Percentiles rank a stretch among this genome's conserved stretches.
These are phyloP conservation scores for Philereme vetulata DNA, from an alignment of 2,888 invertebrate genomes.

Conservation along the genomic window DNA sequence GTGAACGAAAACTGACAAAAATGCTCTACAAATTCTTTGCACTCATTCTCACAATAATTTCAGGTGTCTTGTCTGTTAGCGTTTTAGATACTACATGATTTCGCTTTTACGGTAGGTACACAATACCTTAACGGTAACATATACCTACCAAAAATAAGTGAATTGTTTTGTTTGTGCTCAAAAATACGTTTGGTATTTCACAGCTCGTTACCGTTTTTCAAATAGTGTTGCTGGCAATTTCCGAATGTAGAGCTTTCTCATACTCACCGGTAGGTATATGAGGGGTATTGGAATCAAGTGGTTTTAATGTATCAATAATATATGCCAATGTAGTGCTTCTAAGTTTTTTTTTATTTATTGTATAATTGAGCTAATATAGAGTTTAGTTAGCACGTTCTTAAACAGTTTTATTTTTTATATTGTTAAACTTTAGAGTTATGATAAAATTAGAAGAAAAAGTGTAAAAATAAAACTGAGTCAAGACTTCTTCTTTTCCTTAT, in stretches of 20 bases:
- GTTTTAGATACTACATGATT: conserved; percentile 41
- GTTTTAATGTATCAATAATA: too few relatives aligned
- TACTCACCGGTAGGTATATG: not conserved
- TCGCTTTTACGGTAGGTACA: conserved; percentile 44
- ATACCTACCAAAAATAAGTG: conserved; percentile 27
- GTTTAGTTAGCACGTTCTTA: too few relatives aligned
- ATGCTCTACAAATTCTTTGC: conserved; percentile 9
- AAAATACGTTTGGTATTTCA: conserved; percentile 24
- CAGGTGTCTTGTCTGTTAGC: conserved; percentile 22
- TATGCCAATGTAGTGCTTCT: too few relatives aligned
- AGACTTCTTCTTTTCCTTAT: too few relatives aligned
- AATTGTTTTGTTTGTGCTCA: conserved; percentile 27
- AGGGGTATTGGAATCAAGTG: too few relatives aligned
- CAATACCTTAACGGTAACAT: conserved; percentile 42
- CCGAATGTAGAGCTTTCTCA: not conserved
- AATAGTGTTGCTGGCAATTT: not conserved
- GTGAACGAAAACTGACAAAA: not conserved
- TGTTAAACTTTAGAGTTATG: too few relatives aligned
- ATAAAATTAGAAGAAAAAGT: too few relatives aligned
- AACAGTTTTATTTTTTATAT: too few relatives aligned
- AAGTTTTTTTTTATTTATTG: too few relatives aligned
- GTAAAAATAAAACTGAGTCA: too few relatives aligned
- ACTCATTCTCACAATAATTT: conserved; percentile 41
- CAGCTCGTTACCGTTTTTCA: conserved; percentile 14
- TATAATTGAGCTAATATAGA: too few relatives aligned